These are phyloP conservation scores for Oreamnos americanus DNA, from an alignment of 2,113 vertebrate genomes.

Conservation along the genomic window DNA sequence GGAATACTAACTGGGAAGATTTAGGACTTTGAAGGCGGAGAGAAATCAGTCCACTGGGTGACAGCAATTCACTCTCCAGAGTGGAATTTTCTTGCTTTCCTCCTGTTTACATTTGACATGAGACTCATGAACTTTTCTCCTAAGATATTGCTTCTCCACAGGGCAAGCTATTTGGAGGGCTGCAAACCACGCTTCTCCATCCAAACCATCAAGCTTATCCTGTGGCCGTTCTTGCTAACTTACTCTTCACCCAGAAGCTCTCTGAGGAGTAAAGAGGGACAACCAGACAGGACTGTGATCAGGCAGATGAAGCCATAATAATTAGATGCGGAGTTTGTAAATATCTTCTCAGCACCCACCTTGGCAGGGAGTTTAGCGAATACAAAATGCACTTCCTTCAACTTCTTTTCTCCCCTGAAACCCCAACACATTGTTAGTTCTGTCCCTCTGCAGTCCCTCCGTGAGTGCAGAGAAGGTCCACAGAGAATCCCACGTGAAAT, in stretches of 20 bases:
- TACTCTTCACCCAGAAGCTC: not conserved
- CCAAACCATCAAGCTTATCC: not conserved
- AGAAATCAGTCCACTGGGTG: slow-evolving; percentile 36
- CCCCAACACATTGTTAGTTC: not conserved
- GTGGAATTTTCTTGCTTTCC: slow-evolving; percentile 28
- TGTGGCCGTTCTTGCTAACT: not conserved
- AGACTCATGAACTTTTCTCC: not conserved
- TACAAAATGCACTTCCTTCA: slow-evolving; percentile 10
- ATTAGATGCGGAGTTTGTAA: not conserved
- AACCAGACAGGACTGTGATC: not conserved
- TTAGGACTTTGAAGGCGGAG: slow-evolving; percentile 15
- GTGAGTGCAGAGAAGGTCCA: not conserved
- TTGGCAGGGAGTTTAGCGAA: not conserved
- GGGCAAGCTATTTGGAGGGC: not conserved
- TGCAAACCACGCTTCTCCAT: too few species aligned
- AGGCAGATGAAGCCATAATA: not conserved
- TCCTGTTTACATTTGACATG: slow-evolving; percentile 27
- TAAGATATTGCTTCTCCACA: not conserved
- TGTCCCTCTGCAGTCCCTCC: not conserved
- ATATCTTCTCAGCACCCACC: not conserved
- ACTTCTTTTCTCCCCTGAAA: not conserved
- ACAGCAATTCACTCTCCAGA: slow-evolving; percentile 27
- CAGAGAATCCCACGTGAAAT: not conserved
- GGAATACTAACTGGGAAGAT: slow-evolving; percentile 40
- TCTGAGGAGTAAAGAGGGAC: not conserved